Conservation (phyloP, 2,888 invertebrate genomes). For the Cryptops parisi region DNA sequence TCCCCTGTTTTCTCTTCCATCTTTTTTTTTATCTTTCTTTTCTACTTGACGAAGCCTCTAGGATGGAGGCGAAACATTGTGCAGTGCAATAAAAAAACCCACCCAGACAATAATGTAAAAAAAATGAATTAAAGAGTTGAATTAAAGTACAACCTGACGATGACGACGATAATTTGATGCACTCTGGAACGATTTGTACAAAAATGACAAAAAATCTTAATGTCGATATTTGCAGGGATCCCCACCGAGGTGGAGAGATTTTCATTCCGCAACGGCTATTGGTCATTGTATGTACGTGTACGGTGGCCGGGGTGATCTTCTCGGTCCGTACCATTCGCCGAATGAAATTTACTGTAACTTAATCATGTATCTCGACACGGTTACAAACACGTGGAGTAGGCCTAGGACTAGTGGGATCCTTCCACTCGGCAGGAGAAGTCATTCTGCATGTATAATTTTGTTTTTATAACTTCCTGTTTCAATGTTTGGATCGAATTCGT, state of each 20-base stretch:
- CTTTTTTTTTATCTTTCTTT: too few relatives aligned
- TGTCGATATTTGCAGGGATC: slow-evolving; percentile 46
- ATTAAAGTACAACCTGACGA: too few relatives aligned
- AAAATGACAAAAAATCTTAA: too few relatives aligned
- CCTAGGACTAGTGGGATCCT: slow-evolving; percentile 43
- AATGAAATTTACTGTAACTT: slow-evolving; percentile 64
- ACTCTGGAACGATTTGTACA: too few relatives aligned
- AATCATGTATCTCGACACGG: slow-evolving; percentile 51
- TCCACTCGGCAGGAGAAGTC: slow-evolving; percentile 71
- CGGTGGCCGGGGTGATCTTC: slow-evolving; percentile 68
- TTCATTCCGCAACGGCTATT: slow-evolving; percentile 69
- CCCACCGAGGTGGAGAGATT: slow-evolving; percentile 62
- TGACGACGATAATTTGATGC: too few relatives aligned
- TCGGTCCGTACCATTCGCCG: slow-evolving; percentile 45
- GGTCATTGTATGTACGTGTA: slow-evolving; percentile 71
- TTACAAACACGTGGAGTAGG: slow-evolving; percentile 50
- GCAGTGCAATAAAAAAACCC: too few relatives aligned
- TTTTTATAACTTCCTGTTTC: not conserved
- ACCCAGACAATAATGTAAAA: too few relatives aligned
- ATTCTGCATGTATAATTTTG: slow-evolving; percentile 64
- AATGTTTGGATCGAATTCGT: too few relatives aligned
- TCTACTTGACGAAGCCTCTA: too few relatives aligned
- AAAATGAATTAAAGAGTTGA: too few relatives aligned
- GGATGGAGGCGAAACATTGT: too few relatives aligned
- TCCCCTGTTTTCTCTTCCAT: too few relatives aligned